phyloP scores from a whole-genome alignment of 2,113 vertebrate genomes.

The Marcusenius ussheri region DNA sequence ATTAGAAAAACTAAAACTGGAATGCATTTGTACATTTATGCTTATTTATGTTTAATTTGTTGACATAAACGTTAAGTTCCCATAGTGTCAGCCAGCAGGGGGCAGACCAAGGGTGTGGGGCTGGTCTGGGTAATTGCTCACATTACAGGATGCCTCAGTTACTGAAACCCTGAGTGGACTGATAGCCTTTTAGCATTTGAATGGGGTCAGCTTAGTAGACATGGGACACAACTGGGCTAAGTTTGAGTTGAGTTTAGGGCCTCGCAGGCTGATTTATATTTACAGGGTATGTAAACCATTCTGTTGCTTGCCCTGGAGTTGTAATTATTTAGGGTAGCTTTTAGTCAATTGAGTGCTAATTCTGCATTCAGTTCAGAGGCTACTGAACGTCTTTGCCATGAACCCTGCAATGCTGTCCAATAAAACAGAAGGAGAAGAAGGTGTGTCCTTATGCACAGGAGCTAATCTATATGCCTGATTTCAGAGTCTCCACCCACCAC shows the following conservation, averaged over 20 bases:
- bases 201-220: not conserved
- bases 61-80: not conserved
- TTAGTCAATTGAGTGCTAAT: not conserved
- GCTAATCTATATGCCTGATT: not conserved
- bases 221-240: not conserved
- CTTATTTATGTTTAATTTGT: not conserved
- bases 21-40: not conserved
- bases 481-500: not conserved
- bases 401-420: not conserved
- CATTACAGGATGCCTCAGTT: not conserved
- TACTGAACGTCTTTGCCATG: not conserved
- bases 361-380: not conserved
- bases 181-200: not conserved
- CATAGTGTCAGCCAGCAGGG: not conserved
- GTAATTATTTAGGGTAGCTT: not conserved
- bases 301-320: not conserved
- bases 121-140: not conserved
- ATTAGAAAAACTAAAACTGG: not conserved
- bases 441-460: not conserved
- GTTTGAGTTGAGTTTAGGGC: not conserved
- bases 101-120: not conserved
- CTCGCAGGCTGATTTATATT: not conserved
- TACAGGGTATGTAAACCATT: not conserved
- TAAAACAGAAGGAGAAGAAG: not conserved
- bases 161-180: not conserved